Evolutionary conservation across 2,797 vertebrate species (phyloP).

Genomic region (Rhincodon typus): DNA sequence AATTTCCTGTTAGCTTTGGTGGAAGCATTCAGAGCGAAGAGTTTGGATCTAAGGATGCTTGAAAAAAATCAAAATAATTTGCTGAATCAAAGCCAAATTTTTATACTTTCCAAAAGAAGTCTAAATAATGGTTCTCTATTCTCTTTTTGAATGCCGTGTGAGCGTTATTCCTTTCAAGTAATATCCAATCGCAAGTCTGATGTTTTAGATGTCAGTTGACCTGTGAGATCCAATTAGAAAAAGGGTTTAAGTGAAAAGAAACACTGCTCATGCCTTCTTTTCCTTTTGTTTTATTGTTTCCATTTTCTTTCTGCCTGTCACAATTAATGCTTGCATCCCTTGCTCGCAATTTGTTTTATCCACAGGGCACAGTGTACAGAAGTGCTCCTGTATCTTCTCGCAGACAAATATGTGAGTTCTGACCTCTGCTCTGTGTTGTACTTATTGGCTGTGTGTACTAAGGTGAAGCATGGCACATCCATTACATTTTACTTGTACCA

Average conservation of each 20-base stretch:
- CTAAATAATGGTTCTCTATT: neutral
- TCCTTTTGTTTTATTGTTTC: conserved; percentile 45
- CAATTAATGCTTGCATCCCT: conserved; percentile 55
- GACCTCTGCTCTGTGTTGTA: conserved; percentile 64
- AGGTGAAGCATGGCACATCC: conserved; percentile 66
- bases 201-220: neutral
- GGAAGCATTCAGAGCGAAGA: neutral
- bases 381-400: conserved; percentile 67
- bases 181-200: too few relatives aligned
- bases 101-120: neutral
- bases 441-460: conserved; percentile 54
- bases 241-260: neutral
- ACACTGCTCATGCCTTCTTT: conserved; percentile 31
- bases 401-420: conserved; percentile 71
- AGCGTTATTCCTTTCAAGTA: neutral
- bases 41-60: neutral
- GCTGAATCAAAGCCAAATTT: neutral
- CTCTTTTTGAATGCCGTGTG: neutral
- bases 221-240: neutral
- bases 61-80: neutral
- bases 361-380: conserved; percentile 68
- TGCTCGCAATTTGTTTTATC: conserved; percentile 69
- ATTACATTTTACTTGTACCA: conserved; percentile 45
- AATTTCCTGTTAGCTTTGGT: neutral
- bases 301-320: conserved; percentile 46